phyloP scores from a whole-genome alignment of 2,113 vertebrate species.

The Penelope pileata region DNA sequence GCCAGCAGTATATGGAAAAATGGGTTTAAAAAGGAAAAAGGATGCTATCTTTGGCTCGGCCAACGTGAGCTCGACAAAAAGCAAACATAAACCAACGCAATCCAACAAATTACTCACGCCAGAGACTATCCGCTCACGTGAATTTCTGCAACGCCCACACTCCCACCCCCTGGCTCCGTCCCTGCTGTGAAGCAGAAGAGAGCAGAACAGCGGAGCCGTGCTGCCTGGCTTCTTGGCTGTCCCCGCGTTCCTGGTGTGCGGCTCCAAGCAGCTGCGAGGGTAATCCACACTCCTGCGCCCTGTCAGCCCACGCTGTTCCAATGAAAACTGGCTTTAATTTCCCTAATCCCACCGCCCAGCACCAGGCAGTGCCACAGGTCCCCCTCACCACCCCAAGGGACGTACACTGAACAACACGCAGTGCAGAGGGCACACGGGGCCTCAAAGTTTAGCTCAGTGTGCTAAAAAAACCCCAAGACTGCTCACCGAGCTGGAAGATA shows the following conservation, averaged over 20 bases:
- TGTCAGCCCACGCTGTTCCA: background rate
- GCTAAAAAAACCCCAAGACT: background rate
- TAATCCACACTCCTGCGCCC: background rate
- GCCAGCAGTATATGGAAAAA: conserved; percentile 50
- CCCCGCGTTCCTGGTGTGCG: conserved; percentile 21
- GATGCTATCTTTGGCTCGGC: conserved; percentile 35
- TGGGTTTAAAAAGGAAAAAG: conserved; percentile 28
- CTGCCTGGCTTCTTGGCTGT: background rate
- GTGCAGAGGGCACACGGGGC: rapidly evolving
- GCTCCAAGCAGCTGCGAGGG: conserved; percentile 11
- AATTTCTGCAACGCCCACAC: conserved; percentile 32
- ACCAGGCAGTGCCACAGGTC: background rate
- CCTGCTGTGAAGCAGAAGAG: background rate
- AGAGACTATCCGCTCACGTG: conserved; percentile 46
- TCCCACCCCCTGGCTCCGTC: background rate
- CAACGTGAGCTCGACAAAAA: background rate
- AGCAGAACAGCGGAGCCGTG: conserved; percentile 22
- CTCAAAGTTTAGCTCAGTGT: background rate
- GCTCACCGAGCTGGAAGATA: background rate
- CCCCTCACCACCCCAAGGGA: background rate
- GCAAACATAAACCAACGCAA: background rate
- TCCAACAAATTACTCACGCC: conserved; percentile 44
- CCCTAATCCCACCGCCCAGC: background rate
- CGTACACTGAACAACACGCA: background rate
- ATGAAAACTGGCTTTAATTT: background rate